Base-by-base conservation (phyloP, 2,888 invertebrate genomes). In the Atethmia centrago region DNA sequence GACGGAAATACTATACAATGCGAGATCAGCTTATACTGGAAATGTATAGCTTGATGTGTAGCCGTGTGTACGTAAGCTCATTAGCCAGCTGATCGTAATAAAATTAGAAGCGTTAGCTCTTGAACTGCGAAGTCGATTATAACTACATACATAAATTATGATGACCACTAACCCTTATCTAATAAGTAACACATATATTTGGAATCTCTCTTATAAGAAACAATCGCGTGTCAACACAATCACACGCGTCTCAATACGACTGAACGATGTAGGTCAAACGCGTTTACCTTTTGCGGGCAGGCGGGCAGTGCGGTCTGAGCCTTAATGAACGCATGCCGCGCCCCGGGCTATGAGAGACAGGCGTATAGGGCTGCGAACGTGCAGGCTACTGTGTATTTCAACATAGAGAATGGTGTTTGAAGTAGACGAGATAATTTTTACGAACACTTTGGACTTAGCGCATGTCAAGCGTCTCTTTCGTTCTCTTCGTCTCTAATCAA, bases 281-380 rank as follows among this genome's bases (percentile, higher is more conserved):
- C 79, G 70, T 77, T n/a, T 80, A 63, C 88, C 88, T 86, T 86
- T 77, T 80, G 85, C 66, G 56, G 65, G 63, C 63, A 28, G 74
- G 78, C 31, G 31, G 56, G 21, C 76, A 62, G 79, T 55, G 71
- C 65, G 67, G 45, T 51, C 74, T 74, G 74, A 70, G 86, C 77
- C 79, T 80, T 87, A 86, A 86, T 86, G 86, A 86, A 87, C 82
- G 77, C 74, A 77, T 82, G 82, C 82, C 79, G 76, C 77, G 78
- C 87, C 87, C 66, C 73, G 72, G 78, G 79, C 83, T 2, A 36
- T 36, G 36, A 40, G 19, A 71, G 62, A 36, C 40, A 40, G 40
- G 40, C 42, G 47, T 28, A 8, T 70, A 85, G 85, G 85, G 85
- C 53, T 87, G 85, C 0, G 78, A 49, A 7, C 45, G 10, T 3